A percentile compares a stretch with the other conserved stretches of the same genome.
Conservation (phyloP, 2,797 vertebrate species). For the Enteromius radiatus region DNA sequence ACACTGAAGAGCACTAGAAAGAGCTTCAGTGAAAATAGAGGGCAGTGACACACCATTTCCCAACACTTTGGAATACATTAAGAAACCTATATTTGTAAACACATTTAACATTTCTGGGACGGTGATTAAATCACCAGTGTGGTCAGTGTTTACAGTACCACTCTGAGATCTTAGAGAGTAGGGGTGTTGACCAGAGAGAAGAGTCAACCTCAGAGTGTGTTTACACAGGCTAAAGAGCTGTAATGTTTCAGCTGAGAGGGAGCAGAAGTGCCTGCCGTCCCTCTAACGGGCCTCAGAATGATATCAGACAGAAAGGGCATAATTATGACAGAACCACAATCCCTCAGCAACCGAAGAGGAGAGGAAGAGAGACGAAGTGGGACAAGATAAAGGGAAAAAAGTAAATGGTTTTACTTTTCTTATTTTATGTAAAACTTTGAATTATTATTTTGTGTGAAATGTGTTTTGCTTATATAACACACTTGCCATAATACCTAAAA, state of each 20-base stretch:
- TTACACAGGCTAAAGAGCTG: slow-evolving; percentile 57
- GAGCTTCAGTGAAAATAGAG: slow-evolving; percentile 20
- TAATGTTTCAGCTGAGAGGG: slow-evolving; percentile 54
- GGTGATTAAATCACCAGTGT: slow-evolving; percentile 32
- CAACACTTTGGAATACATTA: slow-evolving; percentile 37
- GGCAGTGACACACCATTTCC: slow-evolving; percentile 25
- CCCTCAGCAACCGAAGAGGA: slow-evolving; percentile 14
- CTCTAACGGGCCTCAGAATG: slow-evolving; percentile 47
- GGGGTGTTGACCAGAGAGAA: slow-evolving; percentile 45
- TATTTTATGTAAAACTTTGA: neutral
- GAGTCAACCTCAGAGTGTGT: slow-evolving; percentile 44
- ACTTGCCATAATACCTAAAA: neutral
- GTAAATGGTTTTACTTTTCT: neutral
- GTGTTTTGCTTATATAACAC: neutral
- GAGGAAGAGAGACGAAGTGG: neutral
- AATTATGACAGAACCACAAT: slow-evolving; percentile 44
- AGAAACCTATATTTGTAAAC: slow-evolving; percentile 38
- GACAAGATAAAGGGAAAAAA: neutral
- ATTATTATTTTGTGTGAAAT: neutral
- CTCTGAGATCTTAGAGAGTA: slow-evolving; percentile 23
- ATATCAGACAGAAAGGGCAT: slow-evolving; percentile 40
- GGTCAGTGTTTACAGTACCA: slow-evolving; percentile 33
- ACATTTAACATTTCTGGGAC: slow-evolving; percentile 32
- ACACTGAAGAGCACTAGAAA: slow-evolving; percentile 22
- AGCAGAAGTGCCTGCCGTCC: slow-evolving; percentile 41